A percentile compares a stretch with the other conserved stretches of the same genome.
Evolutionary conservation across 2,113 vertebrate genomes (phyloP).

Genomic region (Sphyrna mokarran): DNA sequence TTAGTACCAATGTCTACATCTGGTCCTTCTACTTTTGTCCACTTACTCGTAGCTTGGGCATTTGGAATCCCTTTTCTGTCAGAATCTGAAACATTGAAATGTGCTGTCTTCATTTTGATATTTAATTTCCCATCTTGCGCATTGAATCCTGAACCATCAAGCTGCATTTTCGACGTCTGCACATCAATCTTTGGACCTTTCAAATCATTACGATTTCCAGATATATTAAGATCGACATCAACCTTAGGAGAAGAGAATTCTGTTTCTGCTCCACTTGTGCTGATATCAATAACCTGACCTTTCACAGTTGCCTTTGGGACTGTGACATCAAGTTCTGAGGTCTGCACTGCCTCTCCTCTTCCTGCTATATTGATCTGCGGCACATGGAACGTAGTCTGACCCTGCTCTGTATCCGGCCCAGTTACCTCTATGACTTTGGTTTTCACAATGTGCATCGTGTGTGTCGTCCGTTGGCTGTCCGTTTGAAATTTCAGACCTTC

Average conservation of each 20-base stretch:
- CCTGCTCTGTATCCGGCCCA: not conserved
- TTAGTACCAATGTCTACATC: constrained; percentile 35
- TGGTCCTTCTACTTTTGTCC: constrained; percentile 44
- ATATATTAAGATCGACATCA: constrained; percentile 39
- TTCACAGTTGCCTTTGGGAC: constrained; percentile 28
- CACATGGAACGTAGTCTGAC: not conserved
- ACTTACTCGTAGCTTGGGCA: constrained; percentile 47
- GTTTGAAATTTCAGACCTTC: constrained; percentile 14
- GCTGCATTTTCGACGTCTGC: not conserved
- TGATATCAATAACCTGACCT: constrained; percentile 37
- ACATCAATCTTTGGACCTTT: constrained; percentile 26
- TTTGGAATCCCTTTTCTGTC: constrained; percentile 10
- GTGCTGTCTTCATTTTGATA: constrained; percentile 39
- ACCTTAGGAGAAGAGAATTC: constrained; percentile 43
- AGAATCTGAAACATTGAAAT: not conserved
- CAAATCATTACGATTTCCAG: constrained; percentile 7
- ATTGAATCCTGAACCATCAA: constrained; percentile 37
- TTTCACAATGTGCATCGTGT: constrained; percentile 6
- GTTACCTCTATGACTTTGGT: constrained; percentile 29
- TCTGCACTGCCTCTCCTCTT: not conserved
- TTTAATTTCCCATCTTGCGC: not conserved
- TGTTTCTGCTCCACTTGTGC: not conserved
- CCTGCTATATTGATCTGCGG: not conserved
- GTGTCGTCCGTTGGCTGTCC: not conserved
- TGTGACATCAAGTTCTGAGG: not conserved